Conservation (phyloP, 2,797 vertebrate genomes). For the Manis crassicaudata region DNA sequence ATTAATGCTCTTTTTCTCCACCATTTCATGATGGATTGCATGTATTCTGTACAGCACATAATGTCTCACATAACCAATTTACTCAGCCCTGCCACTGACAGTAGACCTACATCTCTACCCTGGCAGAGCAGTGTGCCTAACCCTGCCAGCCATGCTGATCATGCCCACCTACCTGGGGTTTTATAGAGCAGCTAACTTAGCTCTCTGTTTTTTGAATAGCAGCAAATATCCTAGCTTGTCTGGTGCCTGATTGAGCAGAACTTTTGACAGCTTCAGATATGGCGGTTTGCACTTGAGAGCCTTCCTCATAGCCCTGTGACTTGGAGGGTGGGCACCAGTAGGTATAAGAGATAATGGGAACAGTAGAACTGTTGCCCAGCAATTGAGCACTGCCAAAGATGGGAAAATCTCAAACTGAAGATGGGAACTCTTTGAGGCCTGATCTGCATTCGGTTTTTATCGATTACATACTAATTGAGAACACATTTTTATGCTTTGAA, state of each 20-base stretch:
- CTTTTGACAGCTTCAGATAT: constrained; percentile 1
- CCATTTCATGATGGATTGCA: not conserved
- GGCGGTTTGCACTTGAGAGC: not conserved
- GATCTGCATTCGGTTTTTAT: constrained; percentile 48
- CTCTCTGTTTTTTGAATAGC: not conserved
- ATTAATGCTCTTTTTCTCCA: not conserved
- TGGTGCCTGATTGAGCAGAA: not conserved
- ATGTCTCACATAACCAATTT: not conserved
- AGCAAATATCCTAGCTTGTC: not conserved
- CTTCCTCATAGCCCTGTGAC: not conserved
- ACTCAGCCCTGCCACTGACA: not conserved
- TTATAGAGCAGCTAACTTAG: not conserved
- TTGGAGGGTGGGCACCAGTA: not conserved
- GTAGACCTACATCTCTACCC: not conserved
- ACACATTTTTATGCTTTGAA: constrained; percentile 60
- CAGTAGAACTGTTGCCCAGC: not conserved
- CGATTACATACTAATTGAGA: constrained; percentile 60
- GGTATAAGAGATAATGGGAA: not conserved
- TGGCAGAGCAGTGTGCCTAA: not conserved
- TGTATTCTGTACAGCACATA: not conserved
- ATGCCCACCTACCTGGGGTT: not conserved
- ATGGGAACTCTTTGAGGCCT: not conserved
- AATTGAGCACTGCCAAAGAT: not conserved
- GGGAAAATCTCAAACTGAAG: not conserved
- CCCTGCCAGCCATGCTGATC: not conserved